Evolutionary conservation across 92 coral and sea anemone genomes (phyloP).

Genomic region (Phymanthus crucifer): DNA sequence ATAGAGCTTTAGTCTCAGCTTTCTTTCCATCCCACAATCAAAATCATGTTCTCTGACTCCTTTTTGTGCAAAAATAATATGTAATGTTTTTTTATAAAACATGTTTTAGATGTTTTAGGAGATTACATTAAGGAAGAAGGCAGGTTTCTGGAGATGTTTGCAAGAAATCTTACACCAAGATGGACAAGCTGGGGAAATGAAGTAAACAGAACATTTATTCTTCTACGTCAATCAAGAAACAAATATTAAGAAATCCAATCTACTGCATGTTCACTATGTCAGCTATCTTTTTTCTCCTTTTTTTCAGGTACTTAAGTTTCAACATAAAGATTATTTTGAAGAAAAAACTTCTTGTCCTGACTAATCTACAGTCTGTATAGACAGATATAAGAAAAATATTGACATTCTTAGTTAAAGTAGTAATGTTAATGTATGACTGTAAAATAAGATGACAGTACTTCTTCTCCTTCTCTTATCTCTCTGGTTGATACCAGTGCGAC

Average conservation of each 20-base stretch:
- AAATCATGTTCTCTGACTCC: too few species aligned
- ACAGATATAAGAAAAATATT: too few species aligned
- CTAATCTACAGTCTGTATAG: too few species aligned
- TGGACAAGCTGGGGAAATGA: conserved; percentile 99
- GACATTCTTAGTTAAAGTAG: neutral
- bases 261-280: neutral
- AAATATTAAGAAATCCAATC: too few species aligned
- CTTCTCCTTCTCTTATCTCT: conserved; percentile 73
- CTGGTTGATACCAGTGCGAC: conserved; percentile 79
- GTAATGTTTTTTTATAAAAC: neutral
- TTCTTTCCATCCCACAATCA: too few species aligned
- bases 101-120: conserved; percentile 58
- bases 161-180: conserved; percentile 84
- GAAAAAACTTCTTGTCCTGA: neutral
- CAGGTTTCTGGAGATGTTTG: conserved; percentile 89
- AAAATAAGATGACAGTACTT: conserved; percentile 92
- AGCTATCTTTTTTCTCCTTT: conserved; percentile 11
- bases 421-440: conserved; percentile 72
- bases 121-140: conserved; percentile 62
- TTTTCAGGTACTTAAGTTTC: conserved; percentile 85
- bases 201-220: conserved; percentile 61
- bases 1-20: too few species aligned
- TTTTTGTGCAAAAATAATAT: too few species aligned
- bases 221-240: neutral
- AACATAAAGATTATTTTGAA: conserved; percentile 71